Evolutionary conservation across 2,888 invertebrate genomes (phyloP).

Genomic region (Odontocerum albicorne): DNA sequence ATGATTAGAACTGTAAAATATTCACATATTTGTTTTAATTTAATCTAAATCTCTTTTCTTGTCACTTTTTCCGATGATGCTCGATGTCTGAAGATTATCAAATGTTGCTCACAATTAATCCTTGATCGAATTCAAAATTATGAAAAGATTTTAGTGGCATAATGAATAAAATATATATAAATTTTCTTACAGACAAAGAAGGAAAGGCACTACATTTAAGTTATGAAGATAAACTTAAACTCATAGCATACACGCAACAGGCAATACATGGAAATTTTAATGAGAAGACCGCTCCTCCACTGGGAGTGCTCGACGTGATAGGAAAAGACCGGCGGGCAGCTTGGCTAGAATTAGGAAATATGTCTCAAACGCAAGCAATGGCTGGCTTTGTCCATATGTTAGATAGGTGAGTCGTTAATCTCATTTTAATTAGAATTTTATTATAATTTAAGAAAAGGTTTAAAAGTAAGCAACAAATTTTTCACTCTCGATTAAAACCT

Average conservation of each 20-base stretch:
- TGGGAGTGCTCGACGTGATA: conserved; percentile 94
- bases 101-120: too few relatives aligned
- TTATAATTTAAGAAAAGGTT: not conserved
- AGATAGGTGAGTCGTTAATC: conserved; percentile 57
- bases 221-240: conserved; percentile 88
- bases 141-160: too few relatives aligned
- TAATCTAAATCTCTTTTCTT: conserved; percentile 5
- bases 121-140: too few relatives aligned
- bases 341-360: conserved; percentile 89
- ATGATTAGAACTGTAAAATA: too few relatives aligned
- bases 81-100: too few relatives aligned
- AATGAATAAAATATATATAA: not conserved
- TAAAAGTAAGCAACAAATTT: too few relatives aligned
- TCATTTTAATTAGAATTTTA: conserved; percentile 1
- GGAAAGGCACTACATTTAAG: conserved; percentile 96
- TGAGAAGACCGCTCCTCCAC: conserved; percentile 70
- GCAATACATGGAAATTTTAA: conserved; percentile 82
- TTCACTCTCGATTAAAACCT: too few relatives aligned
- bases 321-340: conserved; percentile 90
- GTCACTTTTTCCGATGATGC: too few relatives aligned
- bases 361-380: conserved; percentile 87
- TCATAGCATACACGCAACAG: conserved; percentile 93
- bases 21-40: too few relatives aligned
- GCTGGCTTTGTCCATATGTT: conserved; percentile 87
- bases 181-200: conserved; percentile 79